Evolutionary conservation across 2,113 vertebrate genomes (phyloP), one percentile per base, ranked within the genome.

Genomic region (Corythornis vintsioides): DNA sequence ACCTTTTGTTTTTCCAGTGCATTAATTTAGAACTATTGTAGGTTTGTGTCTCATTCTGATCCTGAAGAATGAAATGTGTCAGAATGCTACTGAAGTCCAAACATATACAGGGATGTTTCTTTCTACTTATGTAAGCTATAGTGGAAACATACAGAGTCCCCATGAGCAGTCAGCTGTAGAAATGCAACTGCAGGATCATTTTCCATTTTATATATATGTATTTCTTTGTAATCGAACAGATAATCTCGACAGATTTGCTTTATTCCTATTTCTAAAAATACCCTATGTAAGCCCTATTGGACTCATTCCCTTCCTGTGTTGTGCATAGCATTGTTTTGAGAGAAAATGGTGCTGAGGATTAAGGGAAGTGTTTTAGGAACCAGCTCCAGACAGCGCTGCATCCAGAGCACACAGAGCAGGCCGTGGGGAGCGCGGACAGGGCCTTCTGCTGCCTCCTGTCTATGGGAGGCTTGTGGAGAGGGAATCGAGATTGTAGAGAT

Each of bases 391-490:
- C 15, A 13, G 3, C 7, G 57, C 48, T 21, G 48, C 43, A 52
- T 21, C 50, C 60, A 67, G 53, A 78, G 28, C 61, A 63, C 50
- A 9, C 76, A 21, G n/a, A 79, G 25, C 43, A 40, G 86, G 64
- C 0, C 0, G 15, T 12, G 35, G 47, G 28, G 0, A 28, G 53
- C 12, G 4, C 26, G n/a, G n/a, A 8, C 31, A 24, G 42, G 52
- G 73, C 83, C 65, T 63, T 50, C 72, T 84, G 11, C 64, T 25
- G 1, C 35, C 14, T 28, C 59, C 59, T 8, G 20, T 31, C 3
- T 3, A 1, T 8, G 7, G 4, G 7, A 28, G 47, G 43, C 88
- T 26, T 18, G 50, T 24, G 59, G 50, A 48, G 50, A 70, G 20
- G 2, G 12, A 52, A 19, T 28, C 2, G 7, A 38, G 55, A 7